These are phyloP conservation scores for Cryptus viduatorius DNA, from an alignment of 2,888 invertebrate species.

Conservation along the genomic window DNA sequence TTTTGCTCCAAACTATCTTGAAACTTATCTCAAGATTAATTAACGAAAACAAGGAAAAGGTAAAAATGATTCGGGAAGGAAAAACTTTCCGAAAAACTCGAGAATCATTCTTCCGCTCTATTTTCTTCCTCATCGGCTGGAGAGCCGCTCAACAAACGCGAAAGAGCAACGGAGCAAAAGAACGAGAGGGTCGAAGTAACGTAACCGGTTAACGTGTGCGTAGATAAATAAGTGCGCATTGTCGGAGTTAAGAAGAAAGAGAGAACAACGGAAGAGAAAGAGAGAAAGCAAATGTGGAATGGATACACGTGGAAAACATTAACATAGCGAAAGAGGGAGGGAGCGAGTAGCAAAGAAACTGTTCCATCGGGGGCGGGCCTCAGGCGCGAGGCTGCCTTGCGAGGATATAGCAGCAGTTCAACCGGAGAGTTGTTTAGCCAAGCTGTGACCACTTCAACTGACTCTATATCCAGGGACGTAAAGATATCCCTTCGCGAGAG, in stretches of 20 bases:
- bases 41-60: conserved; percentile 5
- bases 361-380: background rate
- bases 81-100: background rate
- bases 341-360: conserved; percentile 9
- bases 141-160: conserved; percentile 18
- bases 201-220: conserved; percentile 64
- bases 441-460: conserved; percentile 12
- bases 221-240: conserved; percentile 59
- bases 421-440: conserved; percentile 16
- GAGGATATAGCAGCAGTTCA: conserved; percentile 8
- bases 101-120: background rate
- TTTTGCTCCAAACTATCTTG: background rate
- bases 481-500: background rate
- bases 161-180: conserved; percentile 23
- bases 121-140: background rate
- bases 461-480: conserved; percentile 4
- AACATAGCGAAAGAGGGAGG: conserved; percentile 21
- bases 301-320: conserved; percentile 20
- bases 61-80: background rate
- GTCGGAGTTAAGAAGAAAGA: conserved; percentile 46
- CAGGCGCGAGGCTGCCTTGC: conserved; percentile 1
- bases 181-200: conserved; percentile 26
- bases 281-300: conserved; percentile 26
- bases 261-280: conserved; percentile 31
- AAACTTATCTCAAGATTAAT: background rate